Evolutionary conservation across 2,797 vertebrate species (phyloP).

Genomic region (Garrulus glandarius): DNA sequence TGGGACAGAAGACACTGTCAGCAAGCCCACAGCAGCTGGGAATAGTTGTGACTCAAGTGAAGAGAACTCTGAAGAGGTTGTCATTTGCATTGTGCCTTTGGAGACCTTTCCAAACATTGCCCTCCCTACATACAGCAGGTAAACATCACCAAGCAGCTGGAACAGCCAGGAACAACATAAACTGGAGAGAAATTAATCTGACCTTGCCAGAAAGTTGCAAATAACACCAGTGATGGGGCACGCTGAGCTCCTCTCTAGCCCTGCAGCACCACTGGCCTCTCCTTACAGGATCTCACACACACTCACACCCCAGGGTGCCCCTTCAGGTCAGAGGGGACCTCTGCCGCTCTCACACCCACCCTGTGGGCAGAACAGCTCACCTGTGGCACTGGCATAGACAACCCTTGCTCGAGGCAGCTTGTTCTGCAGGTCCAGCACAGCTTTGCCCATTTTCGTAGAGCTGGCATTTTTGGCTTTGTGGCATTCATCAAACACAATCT

Average conservation of each 20-base stretch:
- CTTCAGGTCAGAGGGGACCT: neutral
- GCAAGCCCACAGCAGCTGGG: neutral
- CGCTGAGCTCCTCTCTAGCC: neutral
- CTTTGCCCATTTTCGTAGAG: conserved; percentile 98
- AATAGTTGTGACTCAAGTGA: neutral
- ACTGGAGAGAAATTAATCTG: neutral
- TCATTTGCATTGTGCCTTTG: neutral
- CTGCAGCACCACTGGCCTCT: neutral
- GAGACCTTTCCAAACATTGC: neutral
- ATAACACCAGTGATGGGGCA: neutral
- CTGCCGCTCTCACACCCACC: no score
- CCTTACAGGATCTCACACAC: rapidly evolving
- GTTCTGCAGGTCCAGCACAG: conserved; percentile 95
- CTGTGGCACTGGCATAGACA: conserved; percentile 98
- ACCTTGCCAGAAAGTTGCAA: neutral
- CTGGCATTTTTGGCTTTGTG: conserved; percentile 99
- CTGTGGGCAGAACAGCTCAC: conserved; percentile 51
- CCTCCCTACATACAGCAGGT: neutral
- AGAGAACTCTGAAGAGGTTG: neutral
- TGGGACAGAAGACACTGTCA: neutral
- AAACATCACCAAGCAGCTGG: neutral
- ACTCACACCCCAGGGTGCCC: neutral
- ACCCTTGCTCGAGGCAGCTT: conserved; percentile 93
- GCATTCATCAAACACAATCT: conserved; percentile 99
- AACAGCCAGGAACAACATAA: neutral